Evolutionary conservation across 2,888 invertebrate species (phyloP).

Genomic region (Lasioglossum pauxillum): DNA sequence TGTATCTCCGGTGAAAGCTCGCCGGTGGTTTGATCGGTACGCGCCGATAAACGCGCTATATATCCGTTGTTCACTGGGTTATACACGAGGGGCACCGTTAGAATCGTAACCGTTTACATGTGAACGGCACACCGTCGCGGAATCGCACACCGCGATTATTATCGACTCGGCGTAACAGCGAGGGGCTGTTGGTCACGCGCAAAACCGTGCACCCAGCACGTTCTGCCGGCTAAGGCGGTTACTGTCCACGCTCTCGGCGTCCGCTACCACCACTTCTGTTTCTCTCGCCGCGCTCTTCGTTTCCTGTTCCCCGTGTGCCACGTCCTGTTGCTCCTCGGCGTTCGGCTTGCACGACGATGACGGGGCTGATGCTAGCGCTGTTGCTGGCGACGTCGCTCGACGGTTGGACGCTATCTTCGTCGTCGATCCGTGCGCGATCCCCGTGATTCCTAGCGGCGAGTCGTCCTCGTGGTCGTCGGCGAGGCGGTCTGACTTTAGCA

Average conservation of each 20-base stretch:
- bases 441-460: not conserved
- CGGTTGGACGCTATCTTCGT: not conserved
- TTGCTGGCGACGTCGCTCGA: not conserved
- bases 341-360: slow-evolving; percentile 11
- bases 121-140: slow-evolving; percentile 32
- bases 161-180: slow-evolving; percentile 59
- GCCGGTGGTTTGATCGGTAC: slow-evolving; percentile 9
- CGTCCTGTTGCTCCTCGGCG: slow-evolving; percentile 46
- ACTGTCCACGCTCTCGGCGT: slow-evolving; percentile 48
- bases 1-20: slow-evolving; percentile 10
- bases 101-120: slow-evolving; percentile 34
- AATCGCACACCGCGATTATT: slow-evolving; percentile 54
- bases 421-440: slow-evolving; percentile 20
- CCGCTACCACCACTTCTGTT: slow-evolving; percentile 35
- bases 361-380: not conserved
- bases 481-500: slow-evolving; percentile 43
- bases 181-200: slow-evolving; percentile 74
- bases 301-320: slow-evolving; percentile 28
- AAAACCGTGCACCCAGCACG: slow-evolving; percentile 53
- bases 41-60: not conserved
- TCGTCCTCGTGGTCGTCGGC: slow-evolving; percentile 49
- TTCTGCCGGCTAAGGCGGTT: slow-evolving; percentile 48
- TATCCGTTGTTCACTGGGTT: slow-evolving; percentile 27
- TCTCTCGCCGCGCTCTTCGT: slow-evolving; percentile 22
- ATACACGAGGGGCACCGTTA: slow-evolving; percentile 35